Base-by-base conservation (phyloP, 2,888 invertebrate species). In the Abrostola tripartita region DNA sequence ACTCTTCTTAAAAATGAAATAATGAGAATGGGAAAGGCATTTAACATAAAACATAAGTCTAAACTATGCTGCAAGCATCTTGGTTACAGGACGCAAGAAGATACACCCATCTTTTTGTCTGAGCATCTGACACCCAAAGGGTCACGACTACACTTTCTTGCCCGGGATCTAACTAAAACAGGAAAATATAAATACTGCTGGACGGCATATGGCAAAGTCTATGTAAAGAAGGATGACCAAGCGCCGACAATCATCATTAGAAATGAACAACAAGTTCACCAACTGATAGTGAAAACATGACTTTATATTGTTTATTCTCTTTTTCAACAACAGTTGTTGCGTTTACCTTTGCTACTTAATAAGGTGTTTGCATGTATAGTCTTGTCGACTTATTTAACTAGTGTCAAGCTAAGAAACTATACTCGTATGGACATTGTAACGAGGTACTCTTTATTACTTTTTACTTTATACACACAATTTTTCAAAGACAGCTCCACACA, bases 201-300 rank as follows among this genome's bases (percentile, higher is more conserved):
- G 52, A 52, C 52, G 2, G 52, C 52, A 2, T 52, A 52, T 24
- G 52, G 52, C 24, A 52, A 52, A 9, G 52, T 49, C 1, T 47
- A 56, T n/a, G n/a, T 56, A n/a, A 56, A 49, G 9, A 56, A 49
- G 9, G 56, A 56, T 14, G 56, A 56, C 1, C 24, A 14, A 0
- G 37, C 56, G 9, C 56, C 10, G 5, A 49, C 47, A 14, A 49
- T 56, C 6, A 56, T 5, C 35, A 35, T 56, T 49, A 38, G 9
- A 38, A 38, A n/a, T 9, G 56, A 56, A 38, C 8, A 40, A 9
- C 40, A 40, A 40, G 5, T 40, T 11, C 40, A 40, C 11, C 40
- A 40, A 40, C 40, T 40, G 5, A 5, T 40, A 9, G 40, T 40
- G 40, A 40, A 40, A 40, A 40, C 11, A 40, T 40, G 40, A 40